Evolutionary conservation across 2,888 invertebrate genomes (phyloP).

Genomic region (Geotrupes spiniger): DNA sequence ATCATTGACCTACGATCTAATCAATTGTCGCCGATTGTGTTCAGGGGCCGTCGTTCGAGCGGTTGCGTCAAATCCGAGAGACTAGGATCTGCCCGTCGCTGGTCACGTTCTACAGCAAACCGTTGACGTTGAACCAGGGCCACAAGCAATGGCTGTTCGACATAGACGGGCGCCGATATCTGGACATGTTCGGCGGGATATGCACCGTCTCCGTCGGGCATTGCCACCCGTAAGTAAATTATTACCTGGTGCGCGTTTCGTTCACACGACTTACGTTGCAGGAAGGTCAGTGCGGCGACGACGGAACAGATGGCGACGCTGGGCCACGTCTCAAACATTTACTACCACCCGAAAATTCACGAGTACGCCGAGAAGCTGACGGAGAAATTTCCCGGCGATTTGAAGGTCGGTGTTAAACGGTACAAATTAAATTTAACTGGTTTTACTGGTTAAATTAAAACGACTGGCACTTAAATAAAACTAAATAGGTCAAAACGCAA

Average conservation of each 20-base stretch:
- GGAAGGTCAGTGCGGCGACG: conserved; percentile 79
- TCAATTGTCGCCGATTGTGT: no score
- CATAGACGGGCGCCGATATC: conserved; percentile 77
- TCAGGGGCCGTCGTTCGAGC: conserved; percentile 62
- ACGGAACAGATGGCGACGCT: conserved; percentile 75
- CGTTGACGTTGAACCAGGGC: conserved; percentile 80
- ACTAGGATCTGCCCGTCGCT: conserved; percentile 69
- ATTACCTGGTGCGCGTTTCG: not conserved
- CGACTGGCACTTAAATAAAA: no score
- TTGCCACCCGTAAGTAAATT: conserved; percentile 85
- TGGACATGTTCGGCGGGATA: conserved; percentile 96
- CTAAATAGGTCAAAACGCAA: no score
- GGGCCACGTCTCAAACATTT: conserved; percentile 92
- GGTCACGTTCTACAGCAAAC: conserved; percentile 74
- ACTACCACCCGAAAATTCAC: conserved; percentile 84
- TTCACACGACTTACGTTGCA: conserved; percentile 47
- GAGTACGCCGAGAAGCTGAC: conserved; percentile 85
- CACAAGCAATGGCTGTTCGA: conserved; percentile 93
- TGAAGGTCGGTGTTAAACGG: conserved; percentile 71
- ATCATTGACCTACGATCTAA: no score
- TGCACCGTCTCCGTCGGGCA: conserved; percentile 97
- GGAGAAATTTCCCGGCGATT: conserved; percentile 76
- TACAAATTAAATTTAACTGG: no score
- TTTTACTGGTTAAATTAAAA: no score
- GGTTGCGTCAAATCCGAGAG: conserved; percentile 59